Conservation (phyloP, 1,140 invertebrate species). For the Luehdorfia chinensis region DNA sequence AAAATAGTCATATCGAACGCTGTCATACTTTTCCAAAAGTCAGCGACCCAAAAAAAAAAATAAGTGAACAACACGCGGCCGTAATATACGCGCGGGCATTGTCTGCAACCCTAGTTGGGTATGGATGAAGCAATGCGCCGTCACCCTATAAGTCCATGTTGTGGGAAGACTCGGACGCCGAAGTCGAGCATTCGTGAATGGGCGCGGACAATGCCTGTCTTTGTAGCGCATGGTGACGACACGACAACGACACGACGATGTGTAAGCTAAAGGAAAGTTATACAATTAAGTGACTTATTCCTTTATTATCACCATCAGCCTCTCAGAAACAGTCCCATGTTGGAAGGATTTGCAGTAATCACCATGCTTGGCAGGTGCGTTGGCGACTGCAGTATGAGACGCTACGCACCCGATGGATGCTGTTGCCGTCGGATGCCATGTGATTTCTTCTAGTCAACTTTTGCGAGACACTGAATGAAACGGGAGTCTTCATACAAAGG, state of each 20-base stretch:
- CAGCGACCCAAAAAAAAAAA: constrained; percentile 4
- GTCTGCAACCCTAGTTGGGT: constrained; percentile 7
- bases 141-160: constrained; percentile 28
- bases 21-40: background rate
- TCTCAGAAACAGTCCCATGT: too few species aligned
- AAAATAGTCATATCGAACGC: constrained; percentile 3
- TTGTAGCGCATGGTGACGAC: constrained; percentile 9
- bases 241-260: constrained; percentile 8
- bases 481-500: too few species aligned
- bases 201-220: constrained; percentile 29
- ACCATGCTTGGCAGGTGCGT: too few species aligned
- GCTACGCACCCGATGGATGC: too few species aligned
- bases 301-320: too few species aligned
- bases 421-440: too few species aligned
- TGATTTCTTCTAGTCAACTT: too few species aligned
- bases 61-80: background rate
- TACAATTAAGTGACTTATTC: too few species aligned
- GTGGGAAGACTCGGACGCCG: constrained; percentile 21
- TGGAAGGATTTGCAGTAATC: too few species aligned
- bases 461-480: too few species aligned
- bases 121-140: constrained; percentile 8
- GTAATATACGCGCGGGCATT: background rate
- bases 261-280: too few species aligned
- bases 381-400: too few species aligned
- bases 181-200: constrained; percentile 33